A percentile compares a stretch with the other conserved stretches of the same genome.
These are phyloP conservation scores for Scaptomyza montana DNA, from an alignment of 1,140 invertebrate species.

Conservation along the genomic window DNA sequence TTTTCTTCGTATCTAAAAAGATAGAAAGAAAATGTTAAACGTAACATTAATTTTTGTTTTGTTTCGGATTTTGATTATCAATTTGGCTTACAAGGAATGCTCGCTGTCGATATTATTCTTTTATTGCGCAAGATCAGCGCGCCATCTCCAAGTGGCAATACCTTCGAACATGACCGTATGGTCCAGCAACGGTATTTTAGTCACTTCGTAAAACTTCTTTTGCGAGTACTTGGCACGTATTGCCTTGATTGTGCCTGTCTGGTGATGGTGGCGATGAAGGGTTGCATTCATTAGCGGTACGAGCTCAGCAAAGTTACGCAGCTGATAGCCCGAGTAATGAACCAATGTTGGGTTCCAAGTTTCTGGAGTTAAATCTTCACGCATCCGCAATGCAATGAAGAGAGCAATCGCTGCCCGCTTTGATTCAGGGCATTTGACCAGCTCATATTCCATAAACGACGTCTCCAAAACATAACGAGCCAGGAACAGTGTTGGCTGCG, in stretches of 20 bases:
- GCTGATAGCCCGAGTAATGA: constrained; percentile 93
- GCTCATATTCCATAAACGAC: constrained; percentile 95
- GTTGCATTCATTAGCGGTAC: constrained; percentile 90
- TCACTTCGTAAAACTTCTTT: constrained; percentile 94
- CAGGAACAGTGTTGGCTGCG: constrained; percentile 96
- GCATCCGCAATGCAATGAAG: constrained; percentile 94
- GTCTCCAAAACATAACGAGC: constrained; percentile 97
- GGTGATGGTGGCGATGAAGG: constrained; percentile 89
- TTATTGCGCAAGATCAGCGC: no score
- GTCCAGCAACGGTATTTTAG: constrained; percentile 87
- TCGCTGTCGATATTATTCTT: no score
- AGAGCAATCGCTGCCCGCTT: constrained; percentile 94
- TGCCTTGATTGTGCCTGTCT: constrained; percentile 90
- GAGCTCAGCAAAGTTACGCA: constrained; percentile 90
- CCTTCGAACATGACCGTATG: constrained; percentile 32
- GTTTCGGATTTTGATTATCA: no score
- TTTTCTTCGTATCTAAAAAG: no score
- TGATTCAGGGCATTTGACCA: constrained; percentile 92
- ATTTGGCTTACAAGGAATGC: no score
- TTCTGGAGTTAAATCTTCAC: constrained; percentile 82
- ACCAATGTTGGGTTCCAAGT: constrained; percentile 91
- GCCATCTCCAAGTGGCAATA: no score
- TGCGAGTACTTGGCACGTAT: constrained; percentile 97
- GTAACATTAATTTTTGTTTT: no score
- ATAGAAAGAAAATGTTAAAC: no score